phyloP scores from a whole-genome alignment of 1,140 invertebrate species.

The Sweltsa coloradensis region DNA sequence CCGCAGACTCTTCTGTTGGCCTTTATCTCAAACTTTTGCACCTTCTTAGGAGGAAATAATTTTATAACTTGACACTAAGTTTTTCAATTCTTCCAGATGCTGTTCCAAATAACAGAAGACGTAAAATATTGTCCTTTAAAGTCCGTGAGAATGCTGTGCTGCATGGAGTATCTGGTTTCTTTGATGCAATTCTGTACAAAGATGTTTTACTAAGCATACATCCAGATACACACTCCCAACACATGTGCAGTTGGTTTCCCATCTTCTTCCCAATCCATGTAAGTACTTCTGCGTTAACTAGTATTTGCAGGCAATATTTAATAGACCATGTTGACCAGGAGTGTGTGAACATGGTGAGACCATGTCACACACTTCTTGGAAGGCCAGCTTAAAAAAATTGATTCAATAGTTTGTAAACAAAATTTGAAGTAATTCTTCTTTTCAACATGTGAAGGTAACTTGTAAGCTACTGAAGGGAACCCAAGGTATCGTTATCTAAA shows the following conservation, averaged over 20 bases:
- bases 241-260: conserved; percentile 97
- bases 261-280: conserved; percentile 85
- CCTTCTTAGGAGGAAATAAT: too few species aligned
- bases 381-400: too few species aligned
- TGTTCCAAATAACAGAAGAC: conserved; percentile 64
- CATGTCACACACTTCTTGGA: background rate
- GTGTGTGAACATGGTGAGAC: background rate
- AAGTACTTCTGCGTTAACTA: conserved; percentile 21
- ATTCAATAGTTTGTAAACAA: background rate
- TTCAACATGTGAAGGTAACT: background rate
- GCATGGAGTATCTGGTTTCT: conserved; percentile 93
- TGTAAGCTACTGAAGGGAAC: conserved; percentile 6
- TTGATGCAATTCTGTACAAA: conserved; percentile 77
- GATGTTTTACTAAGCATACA: conserved; percentile 80
- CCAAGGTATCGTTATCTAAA: background rate
- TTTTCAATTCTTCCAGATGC: conserved; percentile 27
- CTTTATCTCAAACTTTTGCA: too few species aligned
- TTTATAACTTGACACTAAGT: too few species aligned
- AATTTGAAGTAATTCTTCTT: background rate
- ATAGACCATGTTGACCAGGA: too few species aligned
- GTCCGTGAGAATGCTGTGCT: conserved; percentile 62
- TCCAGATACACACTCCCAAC: conserved; percentile 72
- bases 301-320: too few species aligned
- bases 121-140: conserved; percentile 53
- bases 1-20: too few species aligned